These are phyloP conservation scores for Pseudeuparius sepicola DNA, from an alignment of 2,888 invertebrate genomes.

Conservation along the genomic window DNA sequence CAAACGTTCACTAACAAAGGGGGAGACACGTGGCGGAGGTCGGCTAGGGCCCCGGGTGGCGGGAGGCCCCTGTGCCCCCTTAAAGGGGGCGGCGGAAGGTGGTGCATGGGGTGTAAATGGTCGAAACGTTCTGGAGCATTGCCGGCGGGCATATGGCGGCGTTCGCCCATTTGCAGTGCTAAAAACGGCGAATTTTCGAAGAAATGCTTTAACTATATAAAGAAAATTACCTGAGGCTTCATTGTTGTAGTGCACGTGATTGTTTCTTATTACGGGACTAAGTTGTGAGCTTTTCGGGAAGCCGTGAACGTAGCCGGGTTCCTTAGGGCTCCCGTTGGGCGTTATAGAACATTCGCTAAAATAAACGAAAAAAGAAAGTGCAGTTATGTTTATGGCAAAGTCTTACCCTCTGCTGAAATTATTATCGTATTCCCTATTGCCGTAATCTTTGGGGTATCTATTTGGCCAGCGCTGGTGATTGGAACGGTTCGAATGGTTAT, in stretches of 20 bases:
- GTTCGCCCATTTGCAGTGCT: no score
- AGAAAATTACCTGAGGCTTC: constrained; percentile 33
- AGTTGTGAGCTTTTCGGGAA: constrained; percentile 39
- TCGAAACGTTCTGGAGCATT: no score
- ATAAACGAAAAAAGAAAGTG: constrained; percentile 7
- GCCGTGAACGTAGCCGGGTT: constrained; percentile 35
- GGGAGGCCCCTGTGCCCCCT: neutral
- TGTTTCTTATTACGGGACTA: constrained; percentile 35
- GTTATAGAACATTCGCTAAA: constrained; percentile 36
- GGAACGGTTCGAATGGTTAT: constrained; percentile 35
- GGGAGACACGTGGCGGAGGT: constrained; percentile 42
- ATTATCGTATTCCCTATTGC: constrained; percentile 38
- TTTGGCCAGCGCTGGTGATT: constrained; percentile 38
- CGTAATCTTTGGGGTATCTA: constrained; percentile 38
- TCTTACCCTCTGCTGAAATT: constrained; percentile 37
- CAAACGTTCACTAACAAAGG: constrained; percentile 47
- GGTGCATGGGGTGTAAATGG: constrained; percentile 1
- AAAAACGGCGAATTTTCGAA: no score
- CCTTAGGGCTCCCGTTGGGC: constrained; percentile 37
- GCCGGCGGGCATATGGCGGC: neutral
- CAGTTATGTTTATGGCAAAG: constrained; percentile 7
- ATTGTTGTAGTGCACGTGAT: constrained; percentile 35
- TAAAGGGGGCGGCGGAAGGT: constrained; percentile 18
- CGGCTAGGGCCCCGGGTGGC: no score
- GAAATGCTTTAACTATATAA: no score